phyloP scores from a whole-genome alignment of 37 sponge, comb jelly and placozoan species.

The Dysidea cf. avara region DNA sequence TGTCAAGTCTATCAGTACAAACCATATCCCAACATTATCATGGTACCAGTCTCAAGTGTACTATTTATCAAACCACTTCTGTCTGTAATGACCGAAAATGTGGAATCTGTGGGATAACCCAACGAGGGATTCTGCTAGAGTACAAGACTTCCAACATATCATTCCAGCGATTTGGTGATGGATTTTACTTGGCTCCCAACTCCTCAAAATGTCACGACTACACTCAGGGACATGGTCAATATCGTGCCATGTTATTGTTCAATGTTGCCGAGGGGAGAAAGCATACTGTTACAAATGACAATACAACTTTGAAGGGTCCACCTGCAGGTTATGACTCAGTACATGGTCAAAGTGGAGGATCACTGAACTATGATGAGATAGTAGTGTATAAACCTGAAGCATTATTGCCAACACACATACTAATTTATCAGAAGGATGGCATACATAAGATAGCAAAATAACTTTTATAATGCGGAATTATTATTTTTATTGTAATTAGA shows the following conservation, averaged over 20 bases:
- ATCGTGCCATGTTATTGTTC: constrained; percentile 72
- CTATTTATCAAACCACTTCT: constrained; percentile 20
- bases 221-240: constrained; percentile 44
- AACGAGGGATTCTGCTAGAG: constrained; percentile 32
- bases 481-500: no score
- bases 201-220: constrained; percentile 83
- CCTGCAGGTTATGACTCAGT: constrained; percentile 59
- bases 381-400: constrained; percentile 50
- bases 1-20: neutral
- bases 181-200: constrained; percentile 80
- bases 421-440: constrained; percentile 68
- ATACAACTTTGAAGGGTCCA: constrained; percentile 40
- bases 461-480: no score
- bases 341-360: constrained; percentile 34
- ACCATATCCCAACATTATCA: constrained; percentile 58
- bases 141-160: constrained; percentile 34
- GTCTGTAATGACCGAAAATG: constrained; percentile 45
- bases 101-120: constrained; percentile 70
- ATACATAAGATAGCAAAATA: constrained; percentile 48
- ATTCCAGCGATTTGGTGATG: constrained; percentile 70
- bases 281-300: constrained; percentile 22
- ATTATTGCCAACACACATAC: constrained; percentile 58
- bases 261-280: constrained; percentile 68
- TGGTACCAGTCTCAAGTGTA: constrained; percentile 71
- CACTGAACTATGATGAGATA: constrained; percentile 64